Conservation (phyloP, 1,140 invertebrate genomes). For the Neomicropteryx cornuta region DNA sequence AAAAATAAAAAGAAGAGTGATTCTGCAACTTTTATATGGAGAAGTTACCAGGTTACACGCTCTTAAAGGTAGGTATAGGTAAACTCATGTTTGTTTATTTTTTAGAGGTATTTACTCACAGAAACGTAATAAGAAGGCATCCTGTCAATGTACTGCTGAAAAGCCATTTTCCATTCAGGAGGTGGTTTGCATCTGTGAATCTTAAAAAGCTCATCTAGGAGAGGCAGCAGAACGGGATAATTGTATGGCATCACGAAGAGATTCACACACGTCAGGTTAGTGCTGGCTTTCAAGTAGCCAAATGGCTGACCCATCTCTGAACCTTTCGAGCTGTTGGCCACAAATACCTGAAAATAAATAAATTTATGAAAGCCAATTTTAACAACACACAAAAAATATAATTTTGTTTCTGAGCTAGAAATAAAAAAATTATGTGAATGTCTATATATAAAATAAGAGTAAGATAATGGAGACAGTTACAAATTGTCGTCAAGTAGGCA, state of each 20-base stretch:
- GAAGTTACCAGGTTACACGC: too few relatives aligned
- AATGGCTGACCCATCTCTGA: constrained; percentile 86
- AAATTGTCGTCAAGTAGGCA: too few relatives aligned
- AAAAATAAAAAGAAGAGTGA: too few relatives aligned
- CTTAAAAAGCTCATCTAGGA: constrained; percentile 88
- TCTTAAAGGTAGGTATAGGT: too few relatives aligned
- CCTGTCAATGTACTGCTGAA: constrained; percentile 87
- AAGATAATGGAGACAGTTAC: too few relatives aligned
- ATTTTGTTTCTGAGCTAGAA: too few relatives aligned
- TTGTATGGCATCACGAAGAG: constrained; percentile 98
- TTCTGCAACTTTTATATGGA: too few relatives aligned
- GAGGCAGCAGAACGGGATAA: constrained; percentile 87
- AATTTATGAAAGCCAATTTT: too few relatives aligned
- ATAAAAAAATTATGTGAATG: too few relatives aligned
- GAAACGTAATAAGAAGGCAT: constrained; percentile 95
- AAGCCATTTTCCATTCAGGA: constrained; percentile 80
- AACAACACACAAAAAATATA: too few relatives aligned
- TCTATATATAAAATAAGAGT: too few relatives aligned
- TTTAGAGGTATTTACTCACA: constrained; percentile 59
- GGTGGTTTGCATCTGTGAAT: constrained; percentile 84
- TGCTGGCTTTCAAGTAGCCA: constrained; percentile 96
- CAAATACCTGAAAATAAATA: constrained; percentile 66
- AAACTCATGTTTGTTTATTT: too few relatives aligned
- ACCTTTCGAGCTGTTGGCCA: constrained; percentile 81
- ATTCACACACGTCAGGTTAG: constrained; percentile 89